Evolutionary conservation across 2,888 invertebrate species (phyloP).

Genomic region (Dexiosoma caninum): DNA sequence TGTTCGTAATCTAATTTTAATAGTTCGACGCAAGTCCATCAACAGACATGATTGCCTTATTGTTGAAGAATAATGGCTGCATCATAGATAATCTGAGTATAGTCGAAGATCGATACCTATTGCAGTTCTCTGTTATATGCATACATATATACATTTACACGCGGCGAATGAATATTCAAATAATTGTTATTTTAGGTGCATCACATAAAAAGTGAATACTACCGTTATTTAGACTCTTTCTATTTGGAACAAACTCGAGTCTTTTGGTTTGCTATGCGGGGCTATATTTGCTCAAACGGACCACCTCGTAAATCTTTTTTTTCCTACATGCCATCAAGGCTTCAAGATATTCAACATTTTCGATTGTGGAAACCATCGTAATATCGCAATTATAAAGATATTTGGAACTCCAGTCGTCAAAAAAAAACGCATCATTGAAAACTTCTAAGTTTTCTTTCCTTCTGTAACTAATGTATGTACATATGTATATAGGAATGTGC

Average conservation of each 20-base stretch:
- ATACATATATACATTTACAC: background rate
- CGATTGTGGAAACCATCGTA: conserved; percentile 61
- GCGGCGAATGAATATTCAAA: background rate
- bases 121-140: no score
- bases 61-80: no score
- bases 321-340: conserved; percentile 72
- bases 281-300: conserved; percentile 66
- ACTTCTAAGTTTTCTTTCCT: conserved; percentile 11
- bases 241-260: conserved; percentile 68
- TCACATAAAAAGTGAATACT: conserved; percentile 57
- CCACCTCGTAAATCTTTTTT: conserved; percentile 68
- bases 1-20: no score
- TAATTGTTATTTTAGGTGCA: conserved; percentile 54
- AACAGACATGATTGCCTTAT: no score
- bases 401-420: conserved; percentile 4
- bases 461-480: background rate
- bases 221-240: conserved; percentile 62
- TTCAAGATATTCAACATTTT: conserved; percentile 60
- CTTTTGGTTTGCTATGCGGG: conserved; percentile 70
- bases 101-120: no score
- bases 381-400: conserved; percentile 43
- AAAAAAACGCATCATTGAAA: background rate
- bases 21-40: no score
- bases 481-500: no score
- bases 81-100: no score